These are phyloP conservation scores for Campoletis sonorensis DNA, from an alignment of 1,140 invertebrate genomes.

Conservation along the genomic window DNA sequence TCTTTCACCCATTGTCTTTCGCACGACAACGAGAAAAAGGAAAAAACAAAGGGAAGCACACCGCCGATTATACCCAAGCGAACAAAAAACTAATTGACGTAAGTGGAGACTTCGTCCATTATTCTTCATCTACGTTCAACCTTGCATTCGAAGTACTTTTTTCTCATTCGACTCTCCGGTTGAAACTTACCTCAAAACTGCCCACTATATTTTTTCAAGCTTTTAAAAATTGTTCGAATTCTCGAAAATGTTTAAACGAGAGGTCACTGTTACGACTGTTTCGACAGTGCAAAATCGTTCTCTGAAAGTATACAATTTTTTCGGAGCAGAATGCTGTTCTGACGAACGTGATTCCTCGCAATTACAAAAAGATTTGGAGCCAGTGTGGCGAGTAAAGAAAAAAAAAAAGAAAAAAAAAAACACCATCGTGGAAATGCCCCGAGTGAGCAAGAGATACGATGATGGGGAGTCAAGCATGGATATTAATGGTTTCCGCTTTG, in stretches of 20 bases:
- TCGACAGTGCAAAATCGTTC: not conserved
- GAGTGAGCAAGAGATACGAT: constrained; percentile 33
- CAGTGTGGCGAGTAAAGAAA: not conserved
- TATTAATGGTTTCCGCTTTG: constrained; percentile 47
- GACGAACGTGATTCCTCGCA: constrained; percentile 24
- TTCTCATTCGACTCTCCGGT: not conserved
- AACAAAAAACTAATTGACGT: constrained; percentile 15
- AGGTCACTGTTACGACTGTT: not conserved
- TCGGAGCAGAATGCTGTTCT: not conserved
- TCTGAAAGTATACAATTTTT: not conserved
- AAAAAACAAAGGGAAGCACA: not conserved
- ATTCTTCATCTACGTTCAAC: constrained; percentile 1
- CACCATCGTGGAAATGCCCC: not conserved
- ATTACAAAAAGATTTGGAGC: constrained; percentile 30
- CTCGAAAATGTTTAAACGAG: not conserved
- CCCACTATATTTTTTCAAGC: no score
- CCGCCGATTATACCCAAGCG: not conserved
- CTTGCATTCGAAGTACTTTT: constrained; percentile 13
- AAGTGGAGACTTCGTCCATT: constrained; percentile 10
- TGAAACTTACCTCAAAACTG: no score
- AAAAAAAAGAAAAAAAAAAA: not conserved
- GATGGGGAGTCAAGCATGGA: constrained; percentile 44
- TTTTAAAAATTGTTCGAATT: not conserved
- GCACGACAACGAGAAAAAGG: constrained; percentile 7
- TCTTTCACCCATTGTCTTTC: constrained; percentile 14